phyloP scores from a whole-genome alignment of 2,888 invertebrate genomes.

The Yponomeuta malinellus region DNA sequence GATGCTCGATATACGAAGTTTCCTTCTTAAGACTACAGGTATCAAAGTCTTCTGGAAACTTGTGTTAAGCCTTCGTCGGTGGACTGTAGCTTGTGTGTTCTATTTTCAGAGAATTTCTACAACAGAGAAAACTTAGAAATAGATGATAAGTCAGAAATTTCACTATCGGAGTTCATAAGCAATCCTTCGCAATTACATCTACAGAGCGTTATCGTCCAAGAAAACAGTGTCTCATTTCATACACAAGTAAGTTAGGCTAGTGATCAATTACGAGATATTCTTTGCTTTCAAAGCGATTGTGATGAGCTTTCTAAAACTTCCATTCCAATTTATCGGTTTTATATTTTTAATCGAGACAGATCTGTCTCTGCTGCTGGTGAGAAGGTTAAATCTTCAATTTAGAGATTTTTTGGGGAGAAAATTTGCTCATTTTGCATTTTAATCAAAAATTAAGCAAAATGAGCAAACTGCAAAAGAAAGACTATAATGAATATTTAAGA shows the following conservation, averaged over 20 bases:
- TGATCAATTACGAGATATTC: background rate
- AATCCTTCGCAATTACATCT: conserved; percentile 52
- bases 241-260: conserved; percentile 33
- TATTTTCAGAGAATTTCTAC: conserved; percentile 49
- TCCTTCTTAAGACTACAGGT: conserved; percentile 10
- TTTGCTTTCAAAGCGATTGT: background rate
- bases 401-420: too few species aligned
- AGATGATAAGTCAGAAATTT: conserved; percentile 42
- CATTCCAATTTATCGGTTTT: too few species aligned
- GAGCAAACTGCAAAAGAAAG: too few species aligned
- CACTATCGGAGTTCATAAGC: conserved; percentile 54
- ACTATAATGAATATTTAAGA: too few species aligned
- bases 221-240: conserved; percentile 35
- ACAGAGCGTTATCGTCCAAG: conserved; percentile 38
- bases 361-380: too few species aligned
- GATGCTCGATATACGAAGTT: conserved; percentile 5
- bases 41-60: background rate
- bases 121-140: conserved; percentile 34
- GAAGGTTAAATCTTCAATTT: too few species aligned
- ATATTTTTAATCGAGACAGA: too few species aligned
- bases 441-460: too few species aligned
- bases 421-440: too few species aligned
- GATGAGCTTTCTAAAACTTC: too few species aligned
- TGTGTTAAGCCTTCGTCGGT: too few species aligned
- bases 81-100: too few species aligned